Evolutionary conservation across 2,113 vertebrate species (phyloP), one percentile per base, ranked within the genome.

Genomic region (Halcyon malimbica): DNA sequence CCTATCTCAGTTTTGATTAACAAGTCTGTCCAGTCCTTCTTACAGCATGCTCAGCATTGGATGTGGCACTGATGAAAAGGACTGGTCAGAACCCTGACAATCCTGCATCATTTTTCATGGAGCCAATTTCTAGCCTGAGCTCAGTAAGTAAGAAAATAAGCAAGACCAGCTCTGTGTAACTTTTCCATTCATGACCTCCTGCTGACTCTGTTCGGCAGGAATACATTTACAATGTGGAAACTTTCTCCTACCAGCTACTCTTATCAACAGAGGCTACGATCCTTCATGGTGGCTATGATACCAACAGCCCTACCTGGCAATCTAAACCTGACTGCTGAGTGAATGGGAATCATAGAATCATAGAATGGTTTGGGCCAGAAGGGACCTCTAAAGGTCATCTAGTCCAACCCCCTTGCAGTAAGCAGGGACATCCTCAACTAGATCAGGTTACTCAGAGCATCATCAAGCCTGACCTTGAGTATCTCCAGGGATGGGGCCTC

Each of bases 251-350:
- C 31, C 44, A 88, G 29, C 29, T 53, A 56, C 26, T 81, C n/a
- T 20, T 18, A 23, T 35, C 39, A 39, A 19, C 56, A 78, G 42
- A 60, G 21, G 31, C 31, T 57, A 57, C 11, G 4, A 57, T 57
- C 11, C 26, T 77, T 77, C 5, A 3, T 5, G 64, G 44, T 28
- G 50, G 9, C 33, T 74, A 14, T 0, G 0, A 31, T 2, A 74
- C 10, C 41, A 62, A 26, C 18, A 83, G 51, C 28, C n/a, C 23
- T 78, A 24, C 51, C 37, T 31, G 37, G 25, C 24, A n/a, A 53
- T 28, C 51, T 56, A 63, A 82, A 87, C 23, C 19, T 54, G 54
- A 56, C 15, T 15, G 33, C 4, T 17, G 9, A 83, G 59, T 67
- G 37, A 57, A 50, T 11, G 7, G 16, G 51, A 51, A 51, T 51